Conservation (phyloP, 2,888 invertebrate species). For the Stenichneumon culpator region DNA sequence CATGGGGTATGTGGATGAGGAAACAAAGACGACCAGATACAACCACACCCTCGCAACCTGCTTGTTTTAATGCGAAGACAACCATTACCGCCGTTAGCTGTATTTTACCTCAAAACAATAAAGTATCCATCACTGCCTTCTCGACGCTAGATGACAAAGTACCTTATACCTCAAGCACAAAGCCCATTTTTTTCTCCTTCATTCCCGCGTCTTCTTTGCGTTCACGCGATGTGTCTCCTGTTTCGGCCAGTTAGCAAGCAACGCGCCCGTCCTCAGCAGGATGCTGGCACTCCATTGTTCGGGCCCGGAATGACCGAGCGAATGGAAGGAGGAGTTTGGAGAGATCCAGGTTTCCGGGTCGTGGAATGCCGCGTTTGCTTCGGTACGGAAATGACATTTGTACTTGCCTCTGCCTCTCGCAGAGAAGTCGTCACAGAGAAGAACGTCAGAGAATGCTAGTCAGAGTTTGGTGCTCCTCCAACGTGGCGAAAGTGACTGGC, state of each 20-base stretch:
- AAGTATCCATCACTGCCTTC: neutral
- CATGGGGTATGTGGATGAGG: neutral
- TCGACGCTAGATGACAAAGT: slow-evolving; percentile 18
- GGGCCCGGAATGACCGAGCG: neutral
- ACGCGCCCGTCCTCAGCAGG: neutral
- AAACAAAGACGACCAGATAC: neutral
- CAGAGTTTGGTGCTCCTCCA: neutral
- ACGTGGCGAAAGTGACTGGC: neutral
- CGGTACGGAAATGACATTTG: slow-evolving; percentile 34
- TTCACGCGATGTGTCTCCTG: neutral
- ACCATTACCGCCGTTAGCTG: neutral
- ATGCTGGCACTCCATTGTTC: slow-evolving; percentile 28
- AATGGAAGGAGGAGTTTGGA: neutral
- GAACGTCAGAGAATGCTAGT: neutral
- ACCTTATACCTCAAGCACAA: neutral
- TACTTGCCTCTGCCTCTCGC: neutral
- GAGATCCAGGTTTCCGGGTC: slow-evolving; percentile 5
- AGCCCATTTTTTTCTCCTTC: neutral
- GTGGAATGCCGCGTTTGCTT: slow-evolving; percentile 29
- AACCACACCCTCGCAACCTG: neutral
- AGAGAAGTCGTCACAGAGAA: neutral
- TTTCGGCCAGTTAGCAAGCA: neutral
- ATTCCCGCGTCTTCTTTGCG: neutral
- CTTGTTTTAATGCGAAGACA: neutral
- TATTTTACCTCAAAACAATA: neutral